phyloP scores from a whole-genome alignment of 2,888 invertebrate genomes.

The Drosophila multiciliata region DNA sequence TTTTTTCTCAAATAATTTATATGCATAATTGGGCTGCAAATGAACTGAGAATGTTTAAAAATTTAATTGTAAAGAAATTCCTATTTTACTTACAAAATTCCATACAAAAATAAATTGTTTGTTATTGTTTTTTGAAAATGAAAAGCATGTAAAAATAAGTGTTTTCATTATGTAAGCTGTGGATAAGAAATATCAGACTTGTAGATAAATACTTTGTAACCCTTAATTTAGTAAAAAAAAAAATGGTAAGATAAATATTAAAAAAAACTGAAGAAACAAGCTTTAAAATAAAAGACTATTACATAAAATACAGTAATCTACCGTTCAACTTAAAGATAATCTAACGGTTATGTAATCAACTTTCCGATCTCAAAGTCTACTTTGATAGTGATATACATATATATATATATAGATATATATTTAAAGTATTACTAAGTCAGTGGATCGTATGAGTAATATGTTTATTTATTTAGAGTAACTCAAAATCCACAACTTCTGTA shows the following conservation, averaged over 20 bases:
- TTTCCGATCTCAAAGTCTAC: not conserved
- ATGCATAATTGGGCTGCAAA: slow-evolving; percentile 45
- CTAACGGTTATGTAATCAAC: not conserved
- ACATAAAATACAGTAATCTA: not conserved
- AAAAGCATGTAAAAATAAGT: not conserved
- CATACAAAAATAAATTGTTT: not conserved
- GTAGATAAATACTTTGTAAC: not conserved
- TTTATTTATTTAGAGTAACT: not conserved
- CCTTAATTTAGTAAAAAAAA: not conserved
- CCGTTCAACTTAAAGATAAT: not conserved
- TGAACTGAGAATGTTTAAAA: slow-evolving; percentile 43
- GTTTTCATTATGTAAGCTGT: not conserved
- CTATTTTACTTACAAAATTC: not conserved
- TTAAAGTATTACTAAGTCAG: not conserved
- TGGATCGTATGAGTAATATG: not conserved
- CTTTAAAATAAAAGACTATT: not conserved
- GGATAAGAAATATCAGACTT: not conserved
- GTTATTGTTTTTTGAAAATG: not conserved
- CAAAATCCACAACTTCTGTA: not conserved
- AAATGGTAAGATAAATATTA: not conserved
- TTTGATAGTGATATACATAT: not conserved
- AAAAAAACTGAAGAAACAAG: not conserved
- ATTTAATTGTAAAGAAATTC: slow-evolving; percentile 19
- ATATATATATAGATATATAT: not conserved
- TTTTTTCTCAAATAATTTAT: not conserved